These are phyloP conservation scores for Ligdia adustata DNA, from an alignment of 2,888 invertebrate genomes.

Conservation along the genomic window DNA sequence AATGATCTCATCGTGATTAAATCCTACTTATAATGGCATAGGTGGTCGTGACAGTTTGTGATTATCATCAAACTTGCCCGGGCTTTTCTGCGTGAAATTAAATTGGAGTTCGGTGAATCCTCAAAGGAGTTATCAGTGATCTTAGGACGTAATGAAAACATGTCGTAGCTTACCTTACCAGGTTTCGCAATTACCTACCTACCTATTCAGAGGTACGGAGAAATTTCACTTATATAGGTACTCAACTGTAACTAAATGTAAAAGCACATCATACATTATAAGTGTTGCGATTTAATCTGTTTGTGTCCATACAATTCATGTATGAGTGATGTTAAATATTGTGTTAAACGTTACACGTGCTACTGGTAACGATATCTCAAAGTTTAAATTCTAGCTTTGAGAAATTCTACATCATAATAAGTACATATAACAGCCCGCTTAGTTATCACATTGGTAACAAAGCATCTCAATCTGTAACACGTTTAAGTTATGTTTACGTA, in stretches of 20 bases:
- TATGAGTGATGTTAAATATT: too few relatives aligned
- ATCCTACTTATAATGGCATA: conserved; percentile 30
- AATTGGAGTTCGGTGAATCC: conserved; percentile 11
- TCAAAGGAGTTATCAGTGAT: conserved; percentile 10
- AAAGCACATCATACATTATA: too few relatives aligned
- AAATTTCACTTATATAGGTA: too few relatives aligned
- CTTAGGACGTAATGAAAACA: background rate
- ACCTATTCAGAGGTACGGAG: too few relatives aligned
- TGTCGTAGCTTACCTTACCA: background rate
- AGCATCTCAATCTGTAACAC: conserved; percentile 12
- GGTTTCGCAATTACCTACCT: background rate
- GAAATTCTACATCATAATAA: too few relatives aligned
- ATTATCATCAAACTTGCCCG: conserved; percentile 31
- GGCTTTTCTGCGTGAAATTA: conserved; percentile 28
- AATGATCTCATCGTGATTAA: conserved; percentile 26
- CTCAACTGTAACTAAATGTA: too few relatives aligned
- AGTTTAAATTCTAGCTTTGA: too few relatives aligned
- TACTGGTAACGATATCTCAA: too few relatives aligned
- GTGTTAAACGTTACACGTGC: too few relatives aligned
- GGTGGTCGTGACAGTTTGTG: conserved; percentile 33
- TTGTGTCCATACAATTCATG: too few relatives aligned
- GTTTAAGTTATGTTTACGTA: conserved; percentile 11
- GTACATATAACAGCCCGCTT: background rate
- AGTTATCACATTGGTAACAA: conserved; percentile 8
- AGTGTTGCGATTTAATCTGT: too few relatives aligned